Conservation (phyloP, 2,888 invertebrate genomes). For the Leucophora obtusa region DNA sequence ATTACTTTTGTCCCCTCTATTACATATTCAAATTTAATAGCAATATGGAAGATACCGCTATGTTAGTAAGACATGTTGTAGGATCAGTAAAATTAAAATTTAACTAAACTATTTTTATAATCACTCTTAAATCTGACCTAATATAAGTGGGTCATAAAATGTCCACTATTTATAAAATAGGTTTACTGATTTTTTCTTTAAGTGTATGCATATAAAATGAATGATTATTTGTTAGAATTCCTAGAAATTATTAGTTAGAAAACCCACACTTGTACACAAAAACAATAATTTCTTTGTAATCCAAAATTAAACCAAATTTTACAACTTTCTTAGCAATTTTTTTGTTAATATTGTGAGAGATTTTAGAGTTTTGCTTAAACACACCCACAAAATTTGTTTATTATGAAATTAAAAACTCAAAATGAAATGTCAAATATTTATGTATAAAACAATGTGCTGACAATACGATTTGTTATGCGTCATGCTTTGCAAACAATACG, state of each 20-base stretch:
- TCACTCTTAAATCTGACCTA: too few species aligned
- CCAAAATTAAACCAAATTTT: conserved; percentile 12
- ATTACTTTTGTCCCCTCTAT: too few species aligned
- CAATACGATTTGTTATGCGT: conserved; percentile 57
- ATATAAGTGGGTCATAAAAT: too few species aligned
- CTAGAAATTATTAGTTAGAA: conserved; percentile 6
- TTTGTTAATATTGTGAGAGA: neutral
- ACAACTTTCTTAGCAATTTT: conserved; percentile 34
- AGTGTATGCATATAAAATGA: neutral
- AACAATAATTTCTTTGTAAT: conserved; percentile 22
- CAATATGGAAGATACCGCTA: too few species aligned
- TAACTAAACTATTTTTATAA: too few species aligned
- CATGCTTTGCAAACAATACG: conserved; percentile 22
- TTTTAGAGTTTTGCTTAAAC: conserved; percentile 11
- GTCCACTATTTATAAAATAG: too few species aligned
- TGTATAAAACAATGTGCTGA: conserved; percentile 46
- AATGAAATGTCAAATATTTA: conserved; percentile 49
- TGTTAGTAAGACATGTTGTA: too few species aligned
- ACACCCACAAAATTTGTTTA: conserved; percentile 29
- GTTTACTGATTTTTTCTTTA: neutral
- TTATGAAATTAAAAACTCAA: conserved; percentile 1
- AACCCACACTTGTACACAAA: neutral
- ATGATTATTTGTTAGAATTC: neutral
- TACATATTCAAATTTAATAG: too few species aligned
- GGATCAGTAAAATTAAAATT: too few species aligned